Base-by-base conservation (phyloP, 2,113 vertebrate species). In the Rhombomys opimus region DNA sequence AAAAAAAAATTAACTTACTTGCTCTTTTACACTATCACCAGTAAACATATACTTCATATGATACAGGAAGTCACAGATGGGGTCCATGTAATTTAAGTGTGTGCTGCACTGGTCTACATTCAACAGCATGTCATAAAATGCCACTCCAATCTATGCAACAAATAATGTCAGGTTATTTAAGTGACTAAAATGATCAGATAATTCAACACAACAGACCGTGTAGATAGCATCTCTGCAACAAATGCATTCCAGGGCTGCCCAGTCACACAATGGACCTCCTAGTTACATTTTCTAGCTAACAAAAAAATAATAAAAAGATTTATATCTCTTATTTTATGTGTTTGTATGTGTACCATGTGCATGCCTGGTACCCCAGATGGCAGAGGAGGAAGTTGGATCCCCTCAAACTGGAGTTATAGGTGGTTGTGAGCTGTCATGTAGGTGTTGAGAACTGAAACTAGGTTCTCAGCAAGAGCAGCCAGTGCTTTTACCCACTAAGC, bases 31-130 rank as follows among this genome's bases (percentile, higher is more conserved):
- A 1, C 99, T 99, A 99, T 99, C 99, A 50, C 99, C 99, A 22
- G 99, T 99, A 98, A 99, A 99, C 99, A 99, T 99, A 54, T 99
- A 99, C 86, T 99, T 99, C 98, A 99, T 99, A 93, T 99, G 99
- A 96, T 99, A 99, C 3, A 99, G 98, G 98, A 99, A 99, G 97
- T 99, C 99, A 98, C 99, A 99, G 97, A 99, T 99, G 23, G 99
- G 99, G 97, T 99, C 99, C 99, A 99, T 99, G 97, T 99, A 99
- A 97, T 98, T 99, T 95, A 99, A 98, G 78, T 99, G 99, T 2
- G 99, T 96, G 82, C 99, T 99, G 97, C 99, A 99, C 63, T 99
- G 99, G 98, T 99, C 99, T 46, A 99, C 99, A 1, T 99, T 99
- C 98, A 99, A 99, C 5, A 99, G 99, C 99, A 99, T 99, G 98